These are phyloP conservation scores for Zygaena filipendulae DNA, from an alignment of 2,888 invertebrate genomes.

Conservation along the genomic window DNA sequence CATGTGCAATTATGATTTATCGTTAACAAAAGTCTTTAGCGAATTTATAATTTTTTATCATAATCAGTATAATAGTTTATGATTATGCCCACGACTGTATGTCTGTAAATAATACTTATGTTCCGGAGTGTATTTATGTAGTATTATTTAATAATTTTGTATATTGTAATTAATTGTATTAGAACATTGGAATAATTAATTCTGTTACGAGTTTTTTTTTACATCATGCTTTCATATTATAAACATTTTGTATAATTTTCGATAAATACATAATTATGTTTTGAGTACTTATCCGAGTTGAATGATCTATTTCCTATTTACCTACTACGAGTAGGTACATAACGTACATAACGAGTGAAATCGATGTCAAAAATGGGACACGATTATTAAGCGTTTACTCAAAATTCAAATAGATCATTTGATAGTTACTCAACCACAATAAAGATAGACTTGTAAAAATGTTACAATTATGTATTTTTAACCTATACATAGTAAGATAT, in stretches of 20 bases:
- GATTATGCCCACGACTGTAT: slow-evolving; percentile 38
- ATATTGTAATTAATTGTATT: too few species aligned
- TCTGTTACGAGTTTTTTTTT: too few species aligned
- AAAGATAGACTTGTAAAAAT: slow-evolving; percentile 67
- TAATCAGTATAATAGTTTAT: slow-evolving; percentile 23
- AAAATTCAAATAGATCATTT: slow-evolving; percentile 37
- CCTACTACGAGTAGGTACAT: too few species aligned
- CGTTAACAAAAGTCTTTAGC: slow-evolving; percentile 33
- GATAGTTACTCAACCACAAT: slow-evolving; percentile 34
- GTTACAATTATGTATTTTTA: slow-evolving; percentile 69
- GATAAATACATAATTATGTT: slow-evolving; percentile 31
- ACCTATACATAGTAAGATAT: slow-evolving; percentile 69
- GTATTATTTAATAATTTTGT: neutral
- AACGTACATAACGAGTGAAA: too few species aligned
- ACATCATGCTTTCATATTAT: too few species aligned
- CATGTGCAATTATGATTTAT: slow-evolving; percentile 49
- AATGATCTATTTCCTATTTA: slow-evolving; percentile 34
- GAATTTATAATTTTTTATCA: slow-evolving; percentile 50
- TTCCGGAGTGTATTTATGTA: slow-evolving; percentile 46
- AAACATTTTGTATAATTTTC: slow-evolving; percentile 34
- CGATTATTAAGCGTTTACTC: too few species aligned
- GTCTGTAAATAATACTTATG: slow-evolving; percentile 64
- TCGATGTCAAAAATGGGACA: too few species aligned
- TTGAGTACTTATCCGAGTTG: slow-evolving; percentile 29
- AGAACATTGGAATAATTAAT: too few species aligned